These are phyloP conservation scores for Arctocebus calabarensis DNA, from an alignment of 2,797 vertebrate species.

Conservation along the genomic window DNA sequence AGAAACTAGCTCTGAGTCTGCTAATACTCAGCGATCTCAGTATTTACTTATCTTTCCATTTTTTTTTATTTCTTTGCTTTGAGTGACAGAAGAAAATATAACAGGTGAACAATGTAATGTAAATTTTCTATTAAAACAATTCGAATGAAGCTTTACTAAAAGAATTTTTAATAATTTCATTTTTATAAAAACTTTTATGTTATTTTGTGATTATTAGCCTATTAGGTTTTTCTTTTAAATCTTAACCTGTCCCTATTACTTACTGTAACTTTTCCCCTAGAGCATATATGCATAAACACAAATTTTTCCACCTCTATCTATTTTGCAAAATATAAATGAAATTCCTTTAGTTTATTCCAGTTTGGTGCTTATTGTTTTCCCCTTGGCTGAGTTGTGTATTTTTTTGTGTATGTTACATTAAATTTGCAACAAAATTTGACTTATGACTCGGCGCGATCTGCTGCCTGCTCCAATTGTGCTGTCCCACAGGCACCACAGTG, in stretches of 20 bases:
- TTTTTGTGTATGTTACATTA: neutral
- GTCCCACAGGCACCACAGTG: rapidly evolving
- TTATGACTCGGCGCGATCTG: neutral
- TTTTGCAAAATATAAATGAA: neutral
- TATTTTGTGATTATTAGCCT: neutral
- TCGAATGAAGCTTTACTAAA: neutral
- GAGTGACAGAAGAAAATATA: neutral
- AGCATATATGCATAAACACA: neutral
- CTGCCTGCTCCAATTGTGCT: rapidly evolving
- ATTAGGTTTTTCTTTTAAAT: neutral
- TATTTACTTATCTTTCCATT: neutral
- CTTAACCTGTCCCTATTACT: neutral
- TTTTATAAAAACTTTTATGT: neutral
- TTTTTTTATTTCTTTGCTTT: neutral
- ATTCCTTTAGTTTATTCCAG: neutral
- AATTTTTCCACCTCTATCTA: neutral
- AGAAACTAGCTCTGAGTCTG: neutral
- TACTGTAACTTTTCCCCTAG: neutral
- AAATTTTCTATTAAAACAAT: neutral
- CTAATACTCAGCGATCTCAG: neutral
- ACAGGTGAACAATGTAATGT: neutral
- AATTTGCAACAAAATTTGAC: neutral
- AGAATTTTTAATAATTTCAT: neutral
- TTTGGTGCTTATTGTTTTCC: neutral
- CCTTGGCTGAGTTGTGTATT: neutral